Conservation (phyloP, 2,888 invertebrate species). For the Allygus modestus region DNA sequence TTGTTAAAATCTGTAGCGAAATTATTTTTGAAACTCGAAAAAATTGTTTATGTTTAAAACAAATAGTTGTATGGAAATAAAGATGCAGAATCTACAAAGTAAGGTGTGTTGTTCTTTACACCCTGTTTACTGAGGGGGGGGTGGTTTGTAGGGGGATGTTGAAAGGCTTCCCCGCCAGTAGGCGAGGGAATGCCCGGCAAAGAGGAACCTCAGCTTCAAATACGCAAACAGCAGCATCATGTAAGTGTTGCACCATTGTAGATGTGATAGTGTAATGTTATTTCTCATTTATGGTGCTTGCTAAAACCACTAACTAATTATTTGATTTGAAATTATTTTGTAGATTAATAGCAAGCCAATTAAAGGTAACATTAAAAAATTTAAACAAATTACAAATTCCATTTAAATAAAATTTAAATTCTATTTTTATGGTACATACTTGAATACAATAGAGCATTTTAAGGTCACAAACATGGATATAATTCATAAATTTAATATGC, state of each 20-base stretch:
- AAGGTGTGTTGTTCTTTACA: constrained; percentile 37
- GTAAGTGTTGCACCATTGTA: constrained; percentile 47
- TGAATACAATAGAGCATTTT: too few relatives aligned
- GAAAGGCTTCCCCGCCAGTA: constrained; percentile 52
- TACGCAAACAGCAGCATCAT: constrained; percentile 59
- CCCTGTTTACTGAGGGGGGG: constrained; percentile 17
- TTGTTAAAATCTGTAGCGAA: constrained; percentile 44
- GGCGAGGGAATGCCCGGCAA: constrained; percentile 55
- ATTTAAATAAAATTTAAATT: too few relatives aligned
- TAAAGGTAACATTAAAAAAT: too few relatives aligned
- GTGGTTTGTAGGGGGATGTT: background rate
- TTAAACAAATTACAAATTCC: too few relatives aligned
- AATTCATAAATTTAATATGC: too few relatives aligned
- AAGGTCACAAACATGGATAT: too few relatives aligned
- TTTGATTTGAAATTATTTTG: too few relatives aligned
- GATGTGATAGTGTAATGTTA: too few relatives aligned
- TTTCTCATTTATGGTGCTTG: constrained; percentile 13
- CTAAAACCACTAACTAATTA: constrained; percentile 15
- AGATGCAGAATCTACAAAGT: constrained; percentile 53
- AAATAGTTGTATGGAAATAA: constrained; percentile 58
- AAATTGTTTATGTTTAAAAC: constrained; percentile 45
- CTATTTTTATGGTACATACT: too few relatives aligned
- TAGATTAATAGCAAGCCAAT: too few relatives aligned
- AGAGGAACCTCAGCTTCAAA: constrained; percentile 51
- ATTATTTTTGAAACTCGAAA: constrained; percentile 47